Evolutionary conservation across 1,140 invertebrate genomes (phyloP), one percentile per base, ranked within the genome.

Genomic region (Eriocheir sinensis): DNA sequence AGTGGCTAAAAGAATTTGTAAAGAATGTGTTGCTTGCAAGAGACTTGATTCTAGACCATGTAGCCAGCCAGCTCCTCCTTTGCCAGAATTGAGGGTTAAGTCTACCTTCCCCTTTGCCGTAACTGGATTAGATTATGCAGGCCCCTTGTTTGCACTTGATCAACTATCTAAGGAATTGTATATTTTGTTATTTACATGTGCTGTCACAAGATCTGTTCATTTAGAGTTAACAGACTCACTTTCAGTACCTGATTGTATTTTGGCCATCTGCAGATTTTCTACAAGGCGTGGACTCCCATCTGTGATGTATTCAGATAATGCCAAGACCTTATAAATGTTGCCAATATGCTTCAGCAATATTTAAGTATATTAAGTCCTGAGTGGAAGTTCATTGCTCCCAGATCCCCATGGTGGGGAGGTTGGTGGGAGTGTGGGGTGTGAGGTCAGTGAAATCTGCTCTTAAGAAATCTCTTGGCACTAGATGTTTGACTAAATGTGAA

Each of bases 21-120:
- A 89, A 34, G 40, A 89, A 40, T 89, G 86, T 89, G 86, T 89
- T 89, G 86, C 40, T 89, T 89, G 86, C 40, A 89, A 89, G 38
- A 89, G 86, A 89, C 36, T 89, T 41, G 32, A 36, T 40, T 89
- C 86, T 89, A 89, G 86, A 40, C 86, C 40, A 89, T 34, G 86
- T 89, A 12, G 38, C 38, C 86, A 89, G 86, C 86, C 86, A 34
- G n/a, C 86, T n/a, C 86, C 30, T 12, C 27, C 86, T 89, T 41
- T 89, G 86, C 86, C 86, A 40, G 86, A 89, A 89, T 32, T 38
- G 86, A 89, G n/a, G n/a, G 32, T 89, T 34, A 34, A 32, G 36
- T n/a, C 38, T 8, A 34, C 30, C 27, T 8, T 8, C 86, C 86
- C 86, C 86, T 89, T 89, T 89, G 8, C 86, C 86, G 36, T 89